These are phyloP conservation scores for Fringilla coelebs DNA, from an alignment of 2,797 vertebrate genomes.

Conservation along the genomic window DNA sequence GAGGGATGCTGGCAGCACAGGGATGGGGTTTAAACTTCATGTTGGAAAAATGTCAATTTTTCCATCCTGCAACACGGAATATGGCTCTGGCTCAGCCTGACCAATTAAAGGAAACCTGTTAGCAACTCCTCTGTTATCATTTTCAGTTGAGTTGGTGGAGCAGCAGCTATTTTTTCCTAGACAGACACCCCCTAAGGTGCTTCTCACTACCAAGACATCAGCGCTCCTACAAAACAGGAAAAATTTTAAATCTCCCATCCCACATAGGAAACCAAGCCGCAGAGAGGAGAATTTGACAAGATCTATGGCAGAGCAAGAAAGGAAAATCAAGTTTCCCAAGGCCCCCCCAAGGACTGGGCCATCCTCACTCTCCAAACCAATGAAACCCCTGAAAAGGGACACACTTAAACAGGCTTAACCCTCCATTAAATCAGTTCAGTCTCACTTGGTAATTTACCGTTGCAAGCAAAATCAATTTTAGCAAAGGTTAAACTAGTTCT, in stretches of 20 bases:
- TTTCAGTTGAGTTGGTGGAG: neutral
- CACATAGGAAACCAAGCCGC: neutral
- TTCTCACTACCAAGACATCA: neutral
- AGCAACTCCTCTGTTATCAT: neutral
- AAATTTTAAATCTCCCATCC: neutral
- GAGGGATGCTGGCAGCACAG: neutral
- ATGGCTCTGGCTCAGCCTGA: neutral
- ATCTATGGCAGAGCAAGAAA: neutral
- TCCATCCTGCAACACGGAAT: neutral
- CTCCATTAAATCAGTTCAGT: constrained; percentile 46
- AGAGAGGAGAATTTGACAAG: neutral
- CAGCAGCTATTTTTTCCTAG: neutral
- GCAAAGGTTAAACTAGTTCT: constrained; percentile 50
- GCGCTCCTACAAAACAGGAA: neutral
- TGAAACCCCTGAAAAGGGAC: neutral
- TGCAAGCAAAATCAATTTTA: constrained; percentile 50
- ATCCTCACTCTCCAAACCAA: neutral
- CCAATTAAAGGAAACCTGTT: neutral
- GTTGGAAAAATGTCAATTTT: neutral
- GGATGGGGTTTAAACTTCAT: neutral
- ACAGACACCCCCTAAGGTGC: neutral
- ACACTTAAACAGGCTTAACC: constrained; percentile 52
- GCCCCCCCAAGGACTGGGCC: neutral
- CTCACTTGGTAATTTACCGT: constrained; percentile 41
- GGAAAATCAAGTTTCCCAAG: neutral